These are phyloP conservation scores for Nematostella vectensis DNA, from an alignment of 92 coral and sea anemone genomes.

Conservation along the genomic window DNA sequence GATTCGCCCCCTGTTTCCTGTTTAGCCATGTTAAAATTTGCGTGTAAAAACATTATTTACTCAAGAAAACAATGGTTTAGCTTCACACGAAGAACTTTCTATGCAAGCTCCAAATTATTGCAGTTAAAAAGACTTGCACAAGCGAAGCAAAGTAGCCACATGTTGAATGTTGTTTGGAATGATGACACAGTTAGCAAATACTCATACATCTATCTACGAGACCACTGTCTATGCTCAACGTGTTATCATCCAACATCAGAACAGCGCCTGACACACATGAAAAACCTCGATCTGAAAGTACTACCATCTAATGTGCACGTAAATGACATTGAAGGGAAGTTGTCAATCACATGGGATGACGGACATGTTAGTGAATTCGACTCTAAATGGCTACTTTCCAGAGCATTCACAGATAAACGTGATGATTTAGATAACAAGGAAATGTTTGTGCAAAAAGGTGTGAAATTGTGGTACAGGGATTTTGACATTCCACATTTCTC, in stretches of 20 bases:
- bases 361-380: slow-evolving; percentile 55
- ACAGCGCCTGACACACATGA: slow-evolving; percentile 52
- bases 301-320: slow-evolving; percentile 26
- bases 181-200: slow-evolving; percentile 43
- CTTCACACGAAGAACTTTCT: neutral
- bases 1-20: no score
- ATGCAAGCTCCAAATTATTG: neutral
- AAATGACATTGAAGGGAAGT: slow-evolving; percentile 30
- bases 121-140: neutral
- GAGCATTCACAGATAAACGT: slow-evolving; percentile 30
- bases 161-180: slow-evolving; percentile 48
- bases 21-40: no score
- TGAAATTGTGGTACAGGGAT: slow-evolving; percentile 61
- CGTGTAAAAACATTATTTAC: no score
- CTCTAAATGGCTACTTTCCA: slow-evolving; percentile 44
- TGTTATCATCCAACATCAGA: slow-evolving; percentile 60
- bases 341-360: slow-evolving; percentile 65
- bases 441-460: slow-evolving; percentile 30
- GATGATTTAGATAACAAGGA: neutral
- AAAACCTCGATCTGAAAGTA: slow-evolving; percentile 24
- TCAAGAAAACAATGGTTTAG: no score
- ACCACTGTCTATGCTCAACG: slow-evolving; percentile 61
- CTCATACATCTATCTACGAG: slow-evolving; percentile 71
- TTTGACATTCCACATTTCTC: slow-evolving; percentile 45
- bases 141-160: neutral